These are phyloP conservation scores for Lochmaea capreae DNA, from an alignment of 2,888 invertebrate genomes.

Conservation along the genomic window DNA sequence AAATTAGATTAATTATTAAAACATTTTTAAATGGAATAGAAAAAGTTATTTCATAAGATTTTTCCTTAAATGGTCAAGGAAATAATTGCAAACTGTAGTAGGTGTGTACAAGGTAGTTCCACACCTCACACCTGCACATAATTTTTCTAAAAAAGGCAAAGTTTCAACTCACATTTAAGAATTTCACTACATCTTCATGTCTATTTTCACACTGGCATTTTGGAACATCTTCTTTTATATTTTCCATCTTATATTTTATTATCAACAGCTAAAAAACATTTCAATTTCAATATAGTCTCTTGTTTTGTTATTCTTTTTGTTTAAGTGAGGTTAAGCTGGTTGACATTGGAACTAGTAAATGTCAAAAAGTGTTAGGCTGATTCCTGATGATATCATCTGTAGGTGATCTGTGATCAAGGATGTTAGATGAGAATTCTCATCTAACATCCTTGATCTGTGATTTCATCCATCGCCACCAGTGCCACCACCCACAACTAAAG, in stretches of 20 bases:
- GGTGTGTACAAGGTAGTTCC: conserved; percentile 22
- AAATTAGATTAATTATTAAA: conserved; percentile 8
- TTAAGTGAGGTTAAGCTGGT: conserved; percentile 31
- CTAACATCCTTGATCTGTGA: background rate
- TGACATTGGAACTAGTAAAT: conserved; percentile 3
- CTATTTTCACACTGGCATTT: conserved; percentile 44
- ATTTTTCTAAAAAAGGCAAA: conserved; percentile 19
- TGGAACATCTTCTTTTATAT: conserved; percentile 28
- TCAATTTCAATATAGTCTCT: conserved; percentile 19
- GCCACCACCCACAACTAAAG: too few relatives aligned
- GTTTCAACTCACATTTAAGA: conserved; percentile 55
- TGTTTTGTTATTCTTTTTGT: conserved; percentile 36
- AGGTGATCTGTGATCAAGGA: background rate
- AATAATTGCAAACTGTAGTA: conserved; percentile 25
- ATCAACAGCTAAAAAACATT: conserved; percentile 14
- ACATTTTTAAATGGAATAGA: background rate
- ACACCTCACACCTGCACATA: conserved; percentile 52
- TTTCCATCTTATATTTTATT: conserved; percentile 39
- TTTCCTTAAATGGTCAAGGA: conserved; percentile 37
- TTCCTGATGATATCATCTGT: background rate
- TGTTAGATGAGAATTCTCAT: too few relatives aligned
- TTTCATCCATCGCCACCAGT: too few relatives aligned
- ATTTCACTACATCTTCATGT: conserved; percentile 52
- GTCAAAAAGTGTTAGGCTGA: background rate
- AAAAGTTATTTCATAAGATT: conserved; percentile 14